phyloP scores from a whole-genome alignment of 2,113 vertebrate species.

The Chaetorhynchus papuensis region DNA sequence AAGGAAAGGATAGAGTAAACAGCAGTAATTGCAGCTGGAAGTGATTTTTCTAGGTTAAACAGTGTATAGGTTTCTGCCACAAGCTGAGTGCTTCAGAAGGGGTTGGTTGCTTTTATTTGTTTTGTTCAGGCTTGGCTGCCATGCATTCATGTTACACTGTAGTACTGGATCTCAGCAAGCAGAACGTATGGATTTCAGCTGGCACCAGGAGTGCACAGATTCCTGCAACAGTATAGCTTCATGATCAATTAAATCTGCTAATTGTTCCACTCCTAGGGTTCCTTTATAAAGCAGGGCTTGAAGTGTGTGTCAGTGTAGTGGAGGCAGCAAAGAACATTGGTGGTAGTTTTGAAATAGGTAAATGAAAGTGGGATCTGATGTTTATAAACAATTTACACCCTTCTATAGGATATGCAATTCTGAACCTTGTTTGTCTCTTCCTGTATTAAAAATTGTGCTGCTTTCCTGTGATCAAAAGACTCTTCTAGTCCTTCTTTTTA shows the following conservation, averaged over 20 bases:
- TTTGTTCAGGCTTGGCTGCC: neutral
- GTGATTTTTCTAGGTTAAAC: neutral
- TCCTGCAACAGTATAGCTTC: neutral
- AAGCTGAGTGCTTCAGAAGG: neutral
- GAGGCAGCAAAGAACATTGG: neutral
- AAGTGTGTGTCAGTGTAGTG: neutral
- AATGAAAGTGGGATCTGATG: neutral
- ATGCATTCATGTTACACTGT: fast-evolving
- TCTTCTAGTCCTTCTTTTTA: neutral
- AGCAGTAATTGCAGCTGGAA: neutral
- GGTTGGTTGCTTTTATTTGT: neutral
- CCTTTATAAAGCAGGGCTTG: neutral
- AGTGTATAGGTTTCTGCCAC: neutral
- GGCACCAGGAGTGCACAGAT: neutral
- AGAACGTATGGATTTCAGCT: neutral
- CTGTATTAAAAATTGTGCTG: neutral
- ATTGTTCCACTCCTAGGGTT: neutral
- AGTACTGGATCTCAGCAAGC: neutral
- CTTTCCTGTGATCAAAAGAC: neutral
- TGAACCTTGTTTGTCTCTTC: neutral
- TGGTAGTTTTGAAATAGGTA: neutral
- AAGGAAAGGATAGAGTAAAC: neutral
- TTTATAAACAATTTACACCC: neutral
- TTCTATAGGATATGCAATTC: neutral
- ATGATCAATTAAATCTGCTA: neutral